Evolutionary conservation across 2,113 vertebrate species (phyloP).

Genomic region (Lycaon pictus): DNA sequence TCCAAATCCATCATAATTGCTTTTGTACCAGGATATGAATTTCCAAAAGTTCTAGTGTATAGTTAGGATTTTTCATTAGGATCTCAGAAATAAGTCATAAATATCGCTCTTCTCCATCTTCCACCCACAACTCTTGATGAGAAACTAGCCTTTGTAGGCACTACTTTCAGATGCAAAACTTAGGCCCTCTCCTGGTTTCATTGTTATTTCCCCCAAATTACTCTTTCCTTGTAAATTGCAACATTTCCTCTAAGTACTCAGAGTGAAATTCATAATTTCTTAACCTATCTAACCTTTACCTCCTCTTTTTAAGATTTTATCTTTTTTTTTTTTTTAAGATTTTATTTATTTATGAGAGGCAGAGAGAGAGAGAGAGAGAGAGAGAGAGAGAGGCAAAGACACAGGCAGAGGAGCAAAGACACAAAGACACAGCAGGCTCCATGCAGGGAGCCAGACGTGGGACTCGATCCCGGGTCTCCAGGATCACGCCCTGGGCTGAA

Average conservation of each 20-base stretch:
- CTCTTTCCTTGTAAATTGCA: slow-evolving; percentile 12
- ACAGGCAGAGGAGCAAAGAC: too few relatives aligned
- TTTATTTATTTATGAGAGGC: too few relatives aligned
- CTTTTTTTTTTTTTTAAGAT: too few relatives aligned
- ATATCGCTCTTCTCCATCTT: neutral
- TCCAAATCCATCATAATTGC: neutral
- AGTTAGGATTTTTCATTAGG: neutral
- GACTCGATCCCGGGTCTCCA: too few relatives aligned
- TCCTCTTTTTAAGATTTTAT: neutral
- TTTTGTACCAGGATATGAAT: neutral
- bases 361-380: too few relatives aligned
- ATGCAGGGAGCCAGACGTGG: too few relatives aligned
- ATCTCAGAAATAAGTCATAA: slow-evolving; percentile 26
- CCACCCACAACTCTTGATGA: neutral
- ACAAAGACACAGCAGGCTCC: too few relatives aligned
- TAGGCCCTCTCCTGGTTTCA: neutral
- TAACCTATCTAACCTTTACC: slow-evolving; percentile 35
- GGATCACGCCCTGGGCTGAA: too few relatives aligned
- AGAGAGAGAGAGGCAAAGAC: too few relatives aligned
- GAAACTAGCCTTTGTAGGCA: neutral
- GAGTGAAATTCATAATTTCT: slow-evolving; percentile 30
- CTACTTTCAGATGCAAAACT: neutral
- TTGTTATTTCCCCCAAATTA: slow-evolving; percentile 46
- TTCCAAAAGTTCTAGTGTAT: neutral
- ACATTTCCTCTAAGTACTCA: neutral